A percentile compares a stretch with the other conserved stretches of the same genome.
These are phyloP conservation scores for Ophiothrix spiculata DNA, from an alignment of 35 echinoderm and acorn worm species.

Conservation along the genomic window DNA sequence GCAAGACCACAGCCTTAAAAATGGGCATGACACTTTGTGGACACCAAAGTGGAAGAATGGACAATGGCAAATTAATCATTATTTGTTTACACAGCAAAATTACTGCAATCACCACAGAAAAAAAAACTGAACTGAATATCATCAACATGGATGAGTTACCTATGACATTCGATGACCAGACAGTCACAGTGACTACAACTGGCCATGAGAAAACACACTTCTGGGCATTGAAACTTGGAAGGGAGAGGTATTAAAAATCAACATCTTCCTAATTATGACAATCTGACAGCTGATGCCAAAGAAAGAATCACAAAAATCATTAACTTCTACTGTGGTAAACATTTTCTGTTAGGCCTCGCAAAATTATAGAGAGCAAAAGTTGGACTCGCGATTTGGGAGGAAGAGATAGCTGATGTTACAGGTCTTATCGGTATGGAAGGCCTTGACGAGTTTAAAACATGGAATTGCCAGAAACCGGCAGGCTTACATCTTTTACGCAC, in stretches of 20 bases:
- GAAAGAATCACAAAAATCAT: neutral
- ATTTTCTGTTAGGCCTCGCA: neutral
- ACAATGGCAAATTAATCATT: no score
- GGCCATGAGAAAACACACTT: no score
- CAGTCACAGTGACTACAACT: no score
- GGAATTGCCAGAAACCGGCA: neutral
- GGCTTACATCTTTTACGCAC: neutral
- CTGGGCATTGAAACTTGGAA: neutral
- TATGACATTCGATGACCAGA: no score
- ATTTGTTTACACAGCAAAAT: no score
- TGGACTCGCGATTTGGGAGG: neutral
- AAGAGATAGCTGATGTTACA: neutral
- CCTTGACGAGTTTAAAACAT: neutral
- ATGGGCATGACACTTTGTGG: no score
- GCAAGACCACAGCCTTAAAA: no score
- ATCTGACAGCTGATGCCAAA: neutral
- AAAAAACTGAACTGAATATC: no score
- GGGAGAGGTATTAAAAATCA: neutral
- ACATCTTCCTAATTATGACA: neutral
- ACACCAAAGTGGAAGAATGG: no score
- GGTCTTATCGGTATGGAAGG: neutral
- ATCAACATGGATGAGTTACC: no score
- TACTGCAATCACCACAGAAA: no score
- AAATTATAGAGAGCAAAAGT: neutral
- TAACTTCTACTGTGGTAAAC: neutral